Evolutionary conservation across 2,888 invertebrate species (phyloP), one percentile per base, ranked within the genome.

Genomic region (Amaurobius ferox): DNA sequence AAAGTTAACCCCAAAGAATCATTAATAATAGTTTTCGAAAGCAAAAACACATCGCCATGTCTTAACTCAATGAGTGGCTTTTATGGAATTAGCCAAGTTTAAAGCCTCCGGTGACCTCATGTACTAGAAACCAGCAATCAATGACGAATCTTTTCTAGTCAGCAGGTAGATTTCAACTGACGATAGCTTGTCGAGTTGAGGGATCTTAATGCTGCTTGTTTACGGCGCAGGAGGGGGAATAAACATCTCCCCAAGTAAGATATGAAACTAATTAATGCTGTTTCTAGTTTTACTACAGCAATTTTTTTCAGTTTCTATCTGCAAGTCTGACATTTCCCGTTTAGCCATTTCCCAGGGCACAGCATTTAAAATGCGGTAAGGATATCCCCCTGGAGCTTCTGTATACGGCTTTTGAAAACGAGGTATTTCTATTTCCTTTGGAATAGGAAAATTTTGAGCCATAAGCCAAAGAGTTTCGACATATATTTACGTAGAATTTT

Each of bases 231-330:
- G 55, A 44, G 30, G 40, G 62, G 6, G 28, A 70, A 6, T 30
- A 13, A 71, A 26, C 29, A 28, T 44, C 29, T 28, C 13, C 35
- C 11, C 70, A 68, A 81, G 73, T 81, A 81, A 81, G 81, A 76
- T 67, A 80, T 67, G 73, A 79, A 83, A 85, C 83, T 85, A 85
- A 85, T 85, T 85, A 85, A 85, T 85, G 72, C 61, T 23, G 70
- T 62, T 62, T 39, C 44, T 35, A 29, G 26, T 66, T 77, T 55
- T 77, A 67, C 68, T 66, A 48, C 35, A 23, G 71, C 28, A 23
- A 29, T 61, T 32, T n/a, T n/a, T n/a, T 68, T 66, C 44, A 29
- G 29, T 28, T 29, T 23, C 29, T 28, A 16, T 48, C 28, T 35
- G 19, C 40, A 26, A 23, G 13, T 29, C 26, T 30, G 70, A 71